Base-by-base conservation (phyloP, 2,888 invertebrate genomes). In the Latrodectus elegans region DNA sequence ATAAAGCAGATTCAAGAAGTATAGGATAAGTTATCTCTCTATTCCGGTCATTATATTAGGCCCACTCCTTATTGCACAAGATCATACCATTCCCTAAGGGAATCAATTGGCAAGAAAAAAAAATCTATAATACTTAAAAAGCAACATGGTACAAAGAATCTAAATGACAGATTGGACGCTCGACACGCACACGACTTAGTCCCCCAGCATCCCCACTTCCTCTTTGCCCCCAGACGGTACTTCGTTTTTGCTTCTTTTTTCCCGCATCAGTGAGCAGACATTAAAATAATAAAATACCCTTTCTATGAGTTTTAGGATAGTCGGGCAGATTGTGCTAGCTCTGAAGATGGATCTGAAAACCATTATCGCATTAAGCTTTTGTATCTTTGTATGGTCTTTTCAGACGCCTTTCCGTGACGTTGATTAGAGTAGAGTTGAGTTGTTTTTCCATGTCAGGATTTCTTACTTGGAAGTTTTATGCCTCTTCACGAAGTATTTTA, bases 141-240 rank as follows among this genome's bases (percentile, higher is more conserved):
- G 22, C 65, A 60, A 15, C 71, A 80, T 26, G 52, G 65, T 65
- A 65, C 22, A 26, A 52, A 14, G 81, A 53, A 72, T 73, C 81
- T 49, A 76, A 86, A 81, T 86, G 77, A 81, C 86, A 86, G 76
- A 72, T 81, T 51, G 67, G 77, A 77, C 86, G 86, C 49, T 73
- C 77, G 86, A 86, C 86, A 86, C 86, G 81, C 86, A 86, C 86
- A 86, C 86, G 86, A 86, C 86, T 75, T 64, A 75, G 78, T 52
- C 26, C 22, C 17, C 38, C 17, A 12, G n/a, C 26, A 22, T 17
- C 74, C 76, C 84, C 53, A 81, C 64, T 86, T 81, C 86, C 80
- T 81, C 53, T 81, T 80, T 65, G 17, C 68, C 71, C 49, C 77
- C 64, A 60, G 26, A 64, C 26, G 55, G 14, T 60, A n/a, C 49